Percentiles rank a stretch among this genome's conserved stretches.
Conservation (phyloP, 1,140 invertebrate genomes). For the Neodiprion pinetum region DNA sequence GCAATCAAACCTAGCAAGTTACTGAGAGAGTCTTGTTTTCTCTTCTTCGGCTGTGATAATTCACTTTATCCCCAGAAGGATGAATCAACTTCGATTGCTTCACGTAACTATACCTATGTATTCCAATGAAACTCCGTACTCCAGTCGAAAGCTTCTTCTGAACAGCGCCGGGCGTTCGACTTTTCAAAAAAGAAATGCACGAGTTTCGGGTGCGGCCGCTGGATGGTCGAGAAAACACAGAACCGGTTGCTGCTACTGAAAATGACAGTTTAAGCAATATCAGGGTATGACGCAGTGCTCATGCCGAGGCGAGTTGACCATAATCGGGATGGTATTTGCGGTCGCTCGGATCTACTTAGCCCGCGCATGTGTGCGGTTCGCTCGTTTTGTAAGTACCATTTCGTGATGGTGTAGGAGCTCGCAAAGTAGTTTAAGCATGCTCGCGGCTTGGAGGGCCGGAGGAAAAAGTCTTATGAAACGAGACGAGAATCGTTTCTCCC, state of each 20-base stretch:
- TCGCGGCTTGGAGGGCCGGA: neutral
- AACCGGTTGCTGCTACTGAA: neutral
- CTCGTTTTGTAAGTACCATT: neutral
- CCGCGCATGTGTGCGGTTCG: neutral
- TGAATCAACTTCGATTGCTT: neutral
- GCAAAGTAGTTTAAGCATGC: neutral
- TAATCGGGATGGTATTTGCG: slow-evolving; percentile 5
- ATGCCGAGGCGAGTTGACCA: neutral
- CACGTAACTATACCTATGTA: too few species aligned
- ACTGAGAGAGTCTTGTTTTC: slow-evolving; percentile 5
- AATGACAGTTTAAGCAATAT: neutral
- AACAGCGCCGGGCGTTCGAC: neutral
- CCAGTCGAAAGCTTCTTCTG: neutral
- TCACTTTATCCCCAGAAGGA: neutral
- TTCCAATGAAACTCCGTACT: too few species aligned
- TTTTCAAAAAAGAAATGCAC: neutral
- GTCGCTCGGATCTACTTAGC: slow-evolving; percentile 6
- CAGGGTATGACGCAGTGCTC: neutral
- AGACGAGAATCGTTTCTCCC: neutral
- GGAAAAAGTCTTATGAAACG: slow-evolving; percentile 3
- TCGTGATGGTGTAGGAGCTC: neutral
- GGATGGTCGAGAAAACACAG: too few species aligned
- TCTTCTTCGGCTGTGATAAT: neutral
- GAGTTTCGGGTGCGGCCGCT: neutral
- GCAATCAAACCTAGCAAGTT: neutral